Percentiles rank a stretch among this genome's conserved stretches.
These are phyloP conservation scores for Amorpha juglandis DNA, from an alignment of 2,888 invertebrate genomes.

Conservation along the genomic window DNA sequence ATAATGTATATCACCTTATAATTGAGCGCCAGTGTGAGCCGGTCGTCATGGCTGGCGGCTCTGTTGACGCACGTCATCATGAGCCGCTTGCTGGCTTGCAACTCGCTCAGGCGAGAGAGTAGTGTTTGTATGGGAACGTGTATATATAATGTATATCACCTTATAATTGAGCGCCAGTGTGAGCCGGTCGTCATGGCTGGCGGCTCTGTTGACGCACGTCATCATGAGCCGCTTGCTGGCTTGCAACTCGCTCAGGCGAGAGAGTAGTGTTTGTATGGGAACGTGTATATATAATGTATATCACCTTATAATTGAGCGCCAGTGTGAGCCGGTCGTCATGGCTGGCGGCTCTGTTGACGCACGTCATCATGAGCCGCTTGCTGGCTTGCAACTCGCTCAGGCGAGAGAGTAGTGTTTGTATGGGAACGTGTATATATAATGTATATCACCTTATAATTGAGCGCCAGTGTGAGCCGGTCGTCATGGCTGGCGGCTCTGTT, in stretches of 20 bases:
- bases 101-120: constrained; percentile 58
- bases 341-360: constrained; percentile 81
- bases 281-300: constrained; percentile 51
- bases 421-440: constrained; percentile 58
- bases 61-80: constrained; percentile 83
- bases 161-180: constrained; percentile 86
- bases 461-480: constrained; percentile 85
- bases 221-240: constrained; percentile 73
- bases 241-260: constrained; percentile 60
- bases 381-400: constrained; percentile 64
- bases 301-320: constrained; percentile 85
- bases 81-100: constrained; percentile 64
- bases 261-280: constrained; percentile 65
- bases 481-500: constrained; percentile 82
- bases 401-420: constrained; percentile 62
- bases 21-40: constrained; percentile 85
- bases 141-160: constrained; percentile 54
- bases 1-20: constrained; percentile 76
- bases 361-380: constrained; percentile 76
- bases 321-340: constrained; percentile 84
- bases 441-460: constrained; percentile 79
- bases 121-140: constrained; percentile 72
- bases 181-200: constrained; percentile 83
- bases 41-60: constrained; percentile 81
- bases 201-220: constrained; percentile 82